Evolutionary conservation across 64 coral and sea anemone species (phyloP).

Genomic region (Orbicella faveolata): DNA sequence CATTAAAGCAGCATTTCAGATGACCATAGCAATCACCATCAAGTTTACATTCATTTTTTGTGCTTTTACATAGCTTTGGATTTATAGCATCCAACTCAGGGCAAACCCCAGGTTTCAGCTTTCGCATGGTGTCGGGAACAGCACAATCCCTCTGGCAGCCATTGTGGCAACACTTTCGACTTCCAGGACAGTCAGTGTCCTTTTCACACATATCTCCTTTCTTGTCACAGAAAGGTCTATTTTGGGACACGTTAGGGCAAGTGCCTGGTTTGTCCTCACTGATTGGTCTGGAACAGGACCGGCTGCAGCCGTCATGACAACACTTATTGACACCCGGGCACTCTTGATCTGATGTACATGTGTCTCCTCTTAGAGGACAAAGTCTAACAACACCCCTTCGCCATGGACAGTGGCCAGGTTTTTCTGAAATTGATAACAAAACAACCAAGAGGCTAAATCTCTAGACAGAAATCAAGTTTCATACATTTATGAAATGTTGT

Average conservation of each 20-base stretch:
- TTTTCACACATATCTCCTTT: constrained; percentile 22
- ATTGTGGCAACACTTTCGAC: constrained; percentile 49
- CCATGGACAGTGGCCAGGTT: constrained; percentile 37
- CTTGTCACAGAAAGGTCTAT: constrained; percentile 11
- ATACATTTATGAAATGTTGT: no score
- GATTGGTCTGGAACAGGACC: background rate
- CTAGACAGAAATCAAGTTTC: no score
- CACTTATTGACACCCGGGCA: constrained; percentile 25
- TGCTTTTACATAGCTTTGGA: constrained; percentile 43
- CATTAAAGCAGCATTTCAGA: constrained; percentile 54
- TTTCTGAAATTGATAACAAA: constrained; percentile 7
- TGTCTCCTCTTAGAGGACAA: background rate
- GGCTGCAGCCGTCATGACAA: constrained; percentile 10
- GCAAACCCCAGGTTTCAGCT: constrained; percentile 51
- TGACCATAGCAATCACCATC: constrained; percentile 64
- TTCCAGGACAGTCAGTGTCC: constrained; percentile 52
- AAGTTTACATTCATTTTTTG: constrained; percentile 41
- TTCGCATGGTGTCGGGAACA: background rate
- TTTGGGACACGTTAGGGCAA: constrained; percentile 17
- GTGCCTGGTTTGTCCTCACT: constrained; percentile 44
- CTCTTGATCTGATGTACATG: constrained; percentile 13
- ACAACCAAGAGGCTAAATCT: no score
- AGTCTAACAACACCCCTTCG: background rate
- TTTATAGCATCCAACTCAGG: constrained; percentile 1
- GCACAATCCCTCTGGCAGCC: constrained; percentile 43